Evolutionary conservation across 1,140 invertebrate genomes (phyloP).

Genomic region (Alviniconcha marisindica): DNA sequence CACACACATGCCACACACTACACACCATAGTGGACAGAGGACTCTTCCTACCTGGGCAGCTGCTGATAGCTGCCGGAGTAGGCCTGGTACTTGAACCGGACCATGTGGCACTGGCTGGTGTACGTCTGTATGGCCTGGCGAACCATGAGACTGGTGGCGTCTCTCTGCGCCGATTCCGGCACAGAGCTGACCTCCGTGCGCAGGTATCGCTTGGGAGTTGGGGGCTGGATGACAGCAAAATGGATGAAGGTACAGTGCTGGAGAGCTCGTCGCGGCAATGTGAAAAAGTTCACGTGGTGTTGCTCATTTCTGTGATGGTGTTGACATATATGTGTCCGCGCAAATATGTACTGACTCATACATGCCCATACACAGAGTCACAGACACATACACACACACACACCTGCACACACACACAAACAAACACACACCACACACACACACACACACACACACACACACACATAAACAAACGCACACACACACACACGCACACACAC

Average conservation of each 20-base stretch:
- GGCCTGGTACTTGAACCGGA: slow-evolving; percentile 91
- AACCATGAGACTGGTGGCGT: slow-evolving; percentile 83
- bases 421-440: not conserved
- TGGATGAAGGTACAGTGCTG: too few species aligned
- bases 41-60: slow-evolving; percentile 83
- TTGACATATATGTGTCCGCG: too few species aligned
- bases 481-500: not conserved
- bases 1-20: too few species aligned
- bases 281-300: too few species aligned
- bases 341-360: too few species aligned
- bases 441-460: not conserved
- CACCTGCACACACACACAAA: too few species aligned
- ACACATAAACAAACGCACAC: not conserved
- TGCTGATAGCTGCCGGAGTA: slow-evolving; percentile 91
- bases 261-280: too few species aligned
- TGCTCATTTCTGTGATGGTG: too few species aligned
- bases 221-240: slow-evolving; percentile 80
- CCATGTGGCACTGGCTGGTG: slow-evolving; percentile 89
- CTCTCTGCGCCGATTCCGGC: slow-evolving; percentile 74
- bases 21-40: too few species aligned
- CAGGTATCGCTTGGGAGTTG: slow-evolving; percentile 85
- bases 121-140: slow-evolving; percentile 92
- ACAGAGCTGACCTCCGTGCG: slow-evolving; percentile 87
- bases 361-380: too few species aligned
- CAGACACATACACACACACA: too few species aligned